Conservation (phyloP, 2,797 vertebrate genomes). For the Phataginus tricuspis region DNA sequence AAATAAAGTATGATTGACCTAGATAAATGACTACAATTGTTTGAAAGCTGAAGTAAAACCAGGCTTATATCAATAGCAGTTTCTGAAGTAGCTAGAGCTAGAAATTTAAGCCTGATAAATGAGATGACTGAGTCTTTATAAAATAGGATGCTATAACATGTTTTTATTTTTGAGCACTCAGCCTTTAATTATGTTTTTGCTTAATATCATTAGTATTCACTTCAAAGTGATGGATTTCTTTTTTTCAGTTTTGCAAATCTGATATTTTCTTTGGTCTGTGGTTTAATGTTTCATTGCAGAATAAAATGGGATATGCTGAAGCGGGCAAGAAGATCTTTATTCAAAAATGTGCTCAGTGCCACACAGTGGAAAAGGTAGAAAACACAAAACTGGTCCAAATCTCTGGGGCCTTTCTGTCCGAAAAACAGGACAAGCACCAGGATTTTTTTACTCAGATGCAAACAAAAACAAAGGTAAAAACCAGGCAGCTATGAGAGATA, state of each 20-base stretch:
- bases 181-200: slow-evolving; percentile 16
- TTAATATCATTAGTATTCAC: background rate
- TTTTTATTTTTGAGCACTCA: background rate
- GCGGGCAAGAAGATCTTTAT: slow-evolving; percentile 91
- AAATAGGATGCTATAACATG: background rate
- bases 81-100: slow-evolving; percentile 19
- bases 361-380: slow-evolving; percentile 89
- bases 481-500: background rate
- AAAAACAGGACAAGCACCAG: slow-evolving; percentile 89
- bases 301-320: slow-evolving; percentile 87
- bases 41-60: slow-evolving; percentile 1
- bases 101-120: background rate
- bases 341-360: slow-evolving; percentile 91
- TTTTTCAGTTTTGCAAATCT: slow-evolving; percentile 13
- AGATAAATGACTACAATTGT: background rate
- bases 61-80: background rate
- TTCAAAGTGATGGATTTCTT: slow-evolving; percentile 27
- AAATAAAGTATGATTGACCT: background rate
- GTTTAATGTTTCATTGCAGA: slow-evolving; percentile 49
- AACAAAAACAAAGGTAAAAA: slow-evolving; percentile 92
- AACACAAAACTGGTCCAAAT: slow-evolving; percentile 90
- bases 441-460: slow-evolving; percentile 89
- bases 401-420: slow-evolving; percentile 90
- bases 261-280: slow-evolving; percentile 36
- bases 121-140: slow-evolving; percentile 14